These are phyloP conservation scores for Myotis findleyi DNA, from an alignment of 2,797 vertebrate species.

Conservation along the genomic window DNA sequence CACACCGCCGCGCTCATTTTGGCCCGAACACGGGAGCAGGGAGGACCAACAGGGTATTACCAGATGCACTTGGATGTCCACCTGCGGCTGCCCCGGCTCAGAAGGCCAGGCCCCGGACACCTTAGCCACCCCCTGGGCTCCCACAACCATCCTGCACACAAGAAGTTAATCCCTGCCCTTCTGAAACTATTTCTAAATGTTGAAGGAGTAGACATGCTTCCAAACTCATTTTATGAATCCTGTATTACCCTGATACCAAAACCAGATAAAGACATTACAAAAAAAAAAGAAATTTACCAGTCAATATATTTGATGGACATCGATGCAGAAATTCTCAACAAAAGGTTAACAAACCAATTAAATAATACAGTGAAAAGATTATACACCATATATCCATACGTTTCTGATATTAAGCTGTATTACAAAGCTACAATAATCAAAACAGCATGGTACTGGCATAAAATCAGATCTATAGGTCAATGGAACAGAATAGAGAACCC, in stretches of 20 bases:
- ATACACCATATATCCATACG: too few species aligned
- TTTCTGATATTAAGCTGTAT: not conserved
- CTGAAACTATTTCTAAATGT: too few species aligned
- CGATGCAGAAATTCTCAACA: not conserved
- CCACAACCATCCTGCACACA: too few species aligned
- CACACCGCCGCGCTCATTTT: too few species aligned
- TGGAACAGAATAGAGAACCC: not conserved
- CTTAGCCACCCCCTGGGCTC: not conserved
- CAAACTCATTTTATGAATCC: not conserved
- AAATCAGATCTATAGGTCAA: not conserved
- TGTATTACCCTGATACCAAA: not conserved
- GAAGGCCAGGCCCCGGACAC: not conserved
- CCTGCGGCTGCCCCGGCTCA: not conserved
- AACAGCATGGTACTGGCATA: not conserved
- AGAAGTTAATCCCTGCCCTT: not conserved
- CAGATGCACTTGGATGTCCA: not conserved
- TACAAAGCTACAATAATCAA: not conserved
- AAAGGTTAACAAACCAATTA: not conserved
- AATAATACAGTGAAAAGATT: not conserved
- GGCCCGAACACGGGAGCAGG: too few species aligned
- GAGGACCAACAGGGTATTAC: too few species aligned
- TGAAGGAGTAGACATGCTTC: not conserved
- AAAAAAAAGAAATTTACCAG: not conserved
- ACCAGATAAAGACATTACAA: too few species aligned
- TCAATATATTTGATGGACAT: not conserved